phyloP scores from a whole-genome alignment of 2,113 vertebrate genomes.

The Pitta sordida region DNA sequence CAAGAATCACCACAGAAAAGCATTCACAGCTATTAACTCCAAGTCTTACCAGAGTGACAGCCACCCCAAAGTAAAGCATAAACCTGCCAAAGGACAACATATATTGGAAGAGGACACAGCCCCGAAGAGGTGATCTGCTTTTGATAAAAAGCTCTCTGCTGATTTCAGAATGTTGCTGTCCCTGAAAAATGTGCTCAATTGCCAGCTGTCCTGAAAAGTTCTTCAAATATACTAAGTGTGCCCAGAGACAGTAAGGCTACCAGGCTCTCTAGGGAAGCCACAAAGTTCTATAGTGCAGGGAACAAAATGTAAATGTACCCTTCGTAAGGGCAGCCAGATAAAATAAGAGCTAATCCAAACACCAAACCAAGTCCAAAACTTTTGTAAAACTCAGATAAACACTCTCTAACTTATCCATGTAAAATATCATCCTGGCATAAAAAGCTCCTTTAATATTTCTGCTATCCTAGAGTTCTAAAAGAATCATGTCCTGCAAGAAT shows the following conservation, averaged over 20 bases:
- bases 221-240: not conserved
- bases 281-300: not conserved
- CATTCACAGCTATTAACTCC: not conserved
- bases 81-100: not conserved
- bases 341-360: constrained; percentile 26
- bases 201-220: not conserved
- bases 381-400: not conserved
- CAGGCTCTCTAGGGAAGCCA: not conserved
- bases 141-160: not conserved
- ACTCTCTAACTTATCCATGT: not conserved
- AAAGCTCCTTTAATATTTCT: not conserved
- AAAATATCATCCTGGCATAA: not conserved
- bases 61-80: not conserved
- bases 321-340: constrained; percentile 1
- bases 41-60: not conserved
- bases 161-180: not conserved
- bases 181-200: not conserved
- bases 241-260: not conserved
- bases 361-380: not conserved
- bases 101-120: not conserved
- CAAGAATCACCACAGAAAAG: not conserved
- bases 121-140: not conserved
- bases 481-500: not conserved
- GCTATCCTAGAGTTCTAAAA: not conserved
- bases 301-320: not conserved